Evolutionary conservation across 2,888 invertebrate species (phyloP).

Genomic region (Lissocephala sabroskyi): DNA sequence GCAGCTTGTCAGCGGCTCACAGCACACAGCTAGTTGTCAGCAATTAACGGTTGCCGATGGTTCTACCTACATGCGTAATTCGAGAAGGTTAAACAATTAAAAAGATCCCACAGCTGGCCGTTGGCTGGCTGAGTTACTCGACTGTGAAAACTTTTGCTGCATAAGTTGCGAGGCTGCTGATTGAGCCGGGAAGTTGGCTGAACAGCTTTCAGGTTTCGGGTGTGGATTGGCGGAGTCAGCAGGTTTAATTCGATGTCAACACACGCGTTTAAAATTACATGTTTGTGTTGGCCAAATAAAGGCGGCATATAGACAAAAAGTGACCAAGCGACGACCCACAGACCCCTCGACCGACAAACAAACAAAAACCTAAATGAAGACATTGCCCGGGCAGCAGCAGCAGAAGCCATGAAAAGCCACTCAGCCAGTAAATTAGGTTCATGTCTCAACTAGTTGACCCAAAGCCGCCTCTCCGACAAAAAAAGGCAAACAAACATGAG

Average conservation of each 20-base stretch:
- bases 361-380: no score
- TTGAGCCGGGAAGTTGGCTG: no score
- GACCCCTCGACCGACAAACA: no score
- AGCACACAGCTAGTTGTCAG: slow-evolving; percentile 25
- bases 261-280: slow-evolving; percentile 1
- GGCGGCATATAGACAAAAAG: no score
- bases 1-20: no score
- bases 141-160: slow-evolving; percentile 22
- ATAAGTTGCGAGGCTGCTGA: slow-evolving; percentile 21
- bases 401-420: slow-evolving; percentile 47
- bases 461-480: slow-evolving; percentile 43
- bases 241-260: slow-evolving; percentile 18
- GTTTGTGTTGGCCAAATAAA: slow-evolving; percentile 9
- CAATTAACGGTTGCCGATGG: slow-evolving; percentile 38
- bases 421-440: slow-evolving; percentile 64
- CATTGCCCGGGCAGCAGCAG: background rate
- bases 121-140: background rate
- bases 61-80: slow-evolving; percentile 24
- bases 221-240: no score
- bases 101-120: slow-evolving; percentile 2
- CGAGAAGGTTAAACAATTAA: slow-evolving; percentile 31
- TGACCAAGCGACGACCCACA: no score
- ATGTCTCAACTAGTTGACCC: slow-evolving; percentile 65
- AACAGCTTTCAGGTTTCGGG: slow-evolving; percentile 10
- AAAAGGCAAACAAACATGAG: slow-evolving; percentile 48